Percentiles rank a stretch among this genome's conserved stretches.
phyloP scores from a whole-genome alignment of 2,888 invertebrate species.

The Camponotus fellah region DNA sequence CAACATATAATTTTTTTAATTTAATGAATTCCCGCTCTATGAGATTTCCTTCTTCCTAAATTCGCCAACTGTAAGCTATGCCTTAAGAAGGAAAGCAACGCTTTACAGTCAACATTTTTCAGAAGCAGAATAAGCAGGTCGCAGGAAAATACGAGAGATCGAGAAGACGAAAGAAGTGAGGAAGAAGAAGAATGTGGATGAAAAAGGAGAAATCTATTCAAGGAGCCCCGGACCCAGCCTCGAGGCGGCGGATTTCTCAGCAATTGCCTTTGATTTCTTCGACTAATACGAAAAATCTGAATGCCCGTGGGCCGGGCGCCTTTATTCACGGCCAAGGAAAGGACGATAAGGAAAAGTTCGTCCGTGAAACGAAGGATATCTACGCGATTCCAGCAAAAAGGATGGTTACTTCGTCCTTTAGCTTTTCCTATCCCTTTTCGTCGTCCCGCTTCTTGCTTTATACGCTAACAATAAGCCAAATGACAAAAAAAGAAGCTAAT shows the following conservation, averaged over 20 bases:
- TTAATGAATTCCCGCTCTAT: slow-evolving; percentile 4
- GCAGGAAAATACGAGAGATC: slow-evolving; percentile 9
- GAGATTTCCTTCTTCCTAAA: slow-evolving; percentile 60
- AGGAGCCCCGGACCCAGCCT: slow-evolving; percentile 51
- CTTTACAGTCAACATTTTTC: slow-evolving; percentile 68
- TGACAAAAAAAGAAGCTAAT: slow-evolving; percentile 33
- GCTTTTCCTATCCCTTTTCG: not conserved
- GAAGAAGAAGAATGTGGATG: slow-evolving; percentile 28
- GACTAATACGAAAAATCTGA: slow-evolving; percentile 71
- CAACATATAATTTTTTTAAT: slow-evolving; percentile 13
- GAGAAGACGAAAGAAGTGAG: not conserved
- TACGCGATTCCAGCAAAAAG: slow-evolving; percentile 45
- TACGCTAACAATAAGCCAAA: not conserved
- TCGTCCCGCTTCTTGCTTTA: slow-evolving; percentile 14
- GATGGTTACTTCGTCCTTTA: not conserved
- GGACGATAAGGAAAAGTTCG: slow-evolving; percentile 44
- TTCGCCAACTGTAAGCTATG: slow-evolving; percentile 42
- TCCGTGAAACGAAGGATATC: slow-evolving; percentile 1
- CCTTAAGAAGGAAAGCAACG: slow-evolving; percentile 45
- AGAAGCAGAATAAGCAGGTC: slow-evolving; percentile 52
- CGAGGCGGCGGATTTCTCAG: slow-evolving; percentile 65
- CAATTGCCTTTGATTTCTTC: slow-evolving; percentile 76
- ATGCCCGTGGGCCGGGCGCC: slow-evolving; percentile 55
- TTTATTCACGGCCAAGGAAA: slow-evolving; percentile 36
- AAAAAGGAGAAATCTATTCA: slow-evolving; percentile 64